Base-by-base conservation (phyloP, 2,888 invertebrate species). In the Catonia carolina region DNA sequence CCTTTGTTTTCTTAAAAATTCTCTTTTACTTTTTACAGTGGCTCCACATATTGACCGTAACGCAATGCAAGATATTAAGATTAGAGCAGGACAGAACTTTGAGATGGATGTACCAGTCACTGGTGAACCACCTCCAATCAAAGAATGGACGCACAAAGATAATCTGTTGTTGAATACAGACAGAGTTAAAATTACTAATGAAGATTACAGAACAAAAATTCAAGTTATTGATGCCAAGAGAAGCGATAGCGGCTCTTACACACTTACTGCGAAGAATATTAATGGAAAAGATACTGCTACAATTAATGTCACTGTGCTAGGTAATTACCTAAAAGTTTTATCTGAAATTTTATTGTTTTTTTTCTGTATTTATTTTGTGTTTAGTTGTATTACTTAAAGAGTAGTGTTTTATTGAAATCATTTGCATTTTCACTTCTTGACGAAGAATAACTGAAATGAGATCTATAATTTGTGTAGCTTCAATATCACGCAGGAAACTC, bases 1-100 rank as follows among this genome's bases (percentile, higher is more conserved):
- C n/a, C n/a, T n/a, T n/a, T n/a, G n/a, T n/a, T n/a, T n/a, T n/a
- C n/a, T n/a, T n/a, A 27, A 27, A 27, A 18, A 50, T 39, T 17
- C 7, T 36, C 53, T 55, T 27, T 27, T 6, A 6, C 8, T 54
- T 56, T 49, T 74, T 77, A 37, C 71, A 86, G 86, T 97, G 67
- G 80, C 95, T 57, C 99, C 99, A 3, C 90, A 89, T 73, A 99
- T 99, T 72, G 95, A 96, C 72, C 83, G 92, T 53, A 90, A 89
- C 74, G 90, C 89, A 70, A 84, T 97, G 80, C 77, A 87, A 59
- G 88, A 96, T 69, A 82, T 96, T 66, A 93, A 91, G 70, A 80
- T 96, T 62, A 85, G 86, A 63, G 93, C 89, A 35, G 95, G 95
- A 51, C 86, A 87, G 71, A 84, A 86, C 74, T 89, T 93, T 72